These are phyloP conservation scores for Orestias chungarensis DNA, from an alignment of 2,797 vertebrate genomes.

Conservation along the genomic window DNA sequence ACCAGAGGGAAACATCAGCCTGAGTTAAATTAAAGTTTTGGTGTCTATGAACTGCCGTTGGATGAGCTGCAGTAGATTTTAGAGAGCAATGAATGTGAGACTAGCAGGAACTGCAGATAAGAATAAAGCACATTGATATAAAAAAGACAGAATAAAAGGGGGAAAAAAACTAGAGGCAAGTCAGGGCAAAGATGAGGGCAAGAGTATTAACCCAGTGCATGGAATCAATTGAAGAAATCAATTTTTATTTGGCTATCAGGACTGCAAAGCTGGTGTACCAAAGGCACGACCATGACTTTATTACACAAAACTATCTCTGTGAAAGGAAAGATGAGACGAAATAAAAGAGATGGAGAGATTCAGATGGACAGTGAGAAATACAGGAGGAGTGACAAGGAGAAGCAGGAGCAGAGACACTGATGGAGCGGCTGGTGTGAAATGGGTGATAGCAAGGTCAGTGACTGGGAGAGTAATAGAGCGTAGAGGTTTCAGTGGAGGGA, in stretches of 20 bases:
- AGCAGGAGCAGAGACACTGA: slow-evolving; percentile 20
- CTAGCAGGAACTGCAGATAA: slow-evolving; percentile 27
- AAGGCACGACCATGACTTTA: slow-evolving; percentile 67
- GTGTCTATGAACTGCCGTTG: neutral
- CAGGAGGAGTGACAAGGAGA: slow-evolving; percentile 29
- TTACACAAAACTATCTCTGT: slow-evolving; percentile 71
- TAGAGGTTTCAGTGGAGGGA: slow-evolving; percentile 46
- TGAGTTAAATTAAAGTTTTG: slow-evolving; percentile 23
- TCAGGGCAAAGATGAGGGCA: slow-evolving; percentile 32
- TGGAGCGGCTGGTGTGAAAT: slow-evolving; percentile 55
- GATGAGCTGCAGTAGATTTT: slow-evolving; percentile 27
- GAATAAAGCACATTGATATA: slow-evolving; percentile 37
- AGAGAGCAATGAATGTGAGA: slow-evolving; percentile 42
- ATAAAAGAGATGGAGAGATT: slow-evolving; percentile 9
- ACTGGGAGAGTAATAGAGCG: slow-evolving; percentile 41
- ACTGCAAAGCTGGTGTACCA: slow-evolving; percentile 66
- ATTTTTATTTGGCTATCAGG: slow-evolving; percentile 81
- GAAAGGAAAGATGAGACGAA: slow-evolving; percentile 53
- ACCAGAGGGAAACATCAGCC: too few relatives aligned
- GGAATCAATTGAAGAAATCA: slow-evolving; percentile 78
- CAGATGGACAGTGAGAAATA: slow-evolving; percentile 33
- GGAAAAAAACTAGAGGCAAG: slow-evolving; percentile 19
- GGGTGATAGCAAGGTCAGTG: slow-evolving; percentile 70
- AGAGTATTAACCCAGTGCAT: slow-evolving; percentile 57
- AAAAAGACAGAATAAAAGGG: slow-evolving; percentile 37